Percentiles rank a stretch among this genome's conserved stretches.
Conservation (phyloP, 2,113 vertebrate genomes). For the Hippocampus guttulatus region DNA sequence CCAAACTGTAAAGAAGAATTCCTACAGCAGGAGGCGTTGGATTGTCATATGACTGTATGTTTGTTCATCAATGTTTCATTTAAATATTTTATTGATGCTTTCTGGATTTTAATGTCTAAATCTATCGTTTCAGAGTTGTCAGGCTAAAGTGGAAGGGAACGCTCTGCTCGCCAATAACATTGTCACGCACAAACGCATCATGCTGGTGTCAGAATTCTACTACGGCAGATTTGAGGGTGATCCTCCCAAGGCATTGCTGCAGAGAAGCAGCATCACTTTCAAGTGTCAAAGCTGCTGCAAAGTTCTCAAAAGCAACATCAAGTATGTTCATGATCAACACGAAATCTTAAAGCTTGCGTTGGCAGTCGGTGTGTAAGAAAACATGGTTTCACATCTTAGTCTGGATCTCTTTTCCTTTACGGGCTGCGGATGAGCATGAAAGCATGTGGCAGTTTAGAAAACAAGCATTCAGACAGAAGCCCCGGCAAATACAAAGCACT, state of each 20-base stretch:
- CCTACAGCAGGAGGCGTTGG: conserved; percentile 79
- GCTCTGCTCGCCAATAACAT: conserved; percentile 56
- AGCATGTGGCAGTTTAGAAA: too few relatives aligned
- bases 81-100: neutral
- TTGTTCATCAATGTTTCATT: neutral
- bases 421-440: too few relatives aligned
- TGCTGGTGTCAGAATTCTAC: conserved; percentile 97
- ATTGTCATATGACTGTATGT: conserved; percentile 82
- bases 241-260: conserved; percentile 60
- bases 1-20: conserved; percentile 88
- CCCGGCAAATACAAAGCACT: too few relatives aligned
- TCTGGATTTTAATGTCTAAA: conserved; percentile 1
- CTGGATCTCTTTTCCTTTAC: too few relatives aligned
- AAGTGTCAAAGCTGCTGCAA: conserved; percentile 97
- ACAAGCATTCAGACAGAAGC: too few relatives aligned
- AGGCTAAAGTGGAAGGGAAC: conserved; percentile 71
- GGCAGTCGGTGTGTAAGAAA: neutral
- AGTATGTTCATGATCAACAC: conserved; percentile 68
- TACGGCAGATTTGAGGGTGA: conserved; percentile 90
- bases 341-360: neutral
- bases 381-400: too few relatives aligned
- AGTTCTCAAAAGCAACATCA: conserved; percentile 96
- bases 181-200: conserved; percentile 85
- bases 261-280: conserved; percentile 86
- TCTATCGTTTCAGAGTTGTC: conserved; percentile 75